A percentile compares a stretch with the other conserved stretches of the same genome.
Evolutionary conservation across 2,888 invertebrate genomes (phyloP).

Genomic region (Parascotia fuliginaria): DNA sequence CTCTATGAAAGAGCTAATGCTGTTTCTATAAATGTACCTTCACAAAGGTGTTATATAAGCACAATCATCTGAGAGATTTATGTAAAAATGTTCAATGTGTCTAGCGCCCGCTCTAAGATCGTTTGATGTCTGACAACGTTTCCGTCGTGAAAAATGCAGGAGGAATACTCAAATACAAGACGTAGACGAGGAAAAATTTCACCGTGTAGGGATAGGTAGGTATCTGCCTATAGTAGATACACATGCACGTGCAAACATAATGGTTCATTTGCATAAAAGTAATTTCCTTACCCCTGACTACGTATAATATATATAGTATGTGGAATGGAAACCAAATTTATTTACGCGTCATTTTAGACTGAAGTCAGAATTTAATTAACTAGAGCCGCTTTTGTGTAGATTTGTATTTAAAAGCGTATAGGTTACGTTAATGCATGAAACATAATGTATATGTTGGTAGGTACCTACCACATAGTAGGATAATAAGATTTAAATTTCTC

Average conservation of each 20-base stretch:
- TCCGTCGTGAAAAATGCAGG: slow-evolving; percentile 10
- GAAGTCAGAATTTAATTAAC: slow-evolving; percentile 17
- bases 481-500: too few species aligned
- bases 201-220: slow-evolving; percentile 2
- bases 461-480: too few species aligned
- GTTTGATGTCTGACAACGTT: slow-evolving; percentile 17
- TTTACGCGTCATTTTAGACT: slow-evolving; percentile 19
- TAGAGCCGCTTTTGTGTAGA: background rate
- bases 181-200: slow-evolving; percentile 11
- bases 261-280: slow-evolving; percentile 70
- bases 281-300: slow-evolving; percentile 56
- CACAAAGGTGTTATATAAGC: background rate
- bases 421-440: background rate
- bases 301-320: slow-evolving; percentile 2
- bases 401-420: too few species aligned
- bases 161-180: slow-evolving; percentile 5
- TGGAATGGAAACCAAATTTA: slow-evolving; percentile 19
- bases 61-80: slow-evolving; percentile 4
- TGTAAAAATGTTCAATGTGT: slow-evolving; percentile 1
- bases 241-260: slow-evolving; percentile 55
- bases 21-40: slow-evolving; percentile 1
- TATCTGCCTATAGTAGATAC: slow-evolving; percentile 30
- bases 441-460: background rate
- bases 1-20: too few species aligned
- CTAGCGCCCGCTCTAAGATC: slow-evolving; percentile 4